Evolutionary conservation across 2,113 vertebrate genomes (phyloP).

Genomic region (Willisornis vidua): DNA sequence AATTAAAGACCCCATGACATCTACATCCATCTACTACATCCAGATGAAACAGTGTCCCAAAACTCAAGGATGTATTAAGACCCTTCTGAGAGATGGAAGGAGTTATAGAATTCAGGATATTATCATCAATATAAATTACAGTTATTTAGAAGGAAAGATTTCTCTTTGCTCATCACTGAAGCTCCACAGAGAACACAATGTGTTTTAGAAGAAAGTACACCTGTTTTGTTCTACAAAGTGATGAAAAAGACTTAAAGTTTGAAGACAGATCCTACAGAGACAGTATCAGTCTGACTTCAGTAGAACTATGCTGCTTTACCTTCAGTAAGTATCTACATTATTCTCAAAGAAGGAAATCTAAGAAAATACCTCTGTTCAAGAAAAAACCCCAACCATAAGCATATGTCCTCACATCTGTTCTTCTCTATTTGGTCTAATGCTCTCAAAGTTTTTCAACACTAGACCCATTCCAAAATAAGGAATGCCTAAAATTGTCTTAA

Average conservation of each 20-base stretch:
- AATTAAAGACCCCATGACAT: conserved; percentile 69
- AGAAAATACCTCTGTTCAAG: not conserved
- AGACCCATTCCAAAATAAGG: not conserved
- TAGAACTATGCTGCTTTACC: not conserved
- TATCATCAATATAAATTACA: not conserved
- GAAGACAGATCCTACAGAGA: not conserved
- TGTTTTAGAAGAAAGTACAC: not conserved
- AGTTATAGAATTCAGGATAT: conserved; percentile 13
- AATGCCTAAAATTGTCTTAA: not conserved
- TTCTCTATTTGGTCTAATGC: not conserved
- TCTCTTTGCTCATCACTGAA: not conserved
- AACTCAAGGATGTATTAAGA: conserved; percentile 46
- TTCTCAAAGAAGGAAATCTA: not conserved
- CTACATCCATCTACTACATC: conserved; percentile 31
- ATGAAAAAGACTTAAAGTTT: not conserved
- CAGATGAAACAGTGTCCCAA: conserved; percentile 29
- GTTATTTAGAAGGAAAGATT: conserved; percentile 20
- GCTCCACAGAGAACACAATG: not conserved
- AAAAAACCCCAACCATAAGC: not conserved
- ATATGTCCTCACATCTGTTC: not conserved
- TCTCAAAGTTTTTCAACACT: not conserved
- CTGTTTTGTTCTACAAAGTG: not conserved
- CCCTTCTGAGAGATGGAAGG: conserved; percentile 1
- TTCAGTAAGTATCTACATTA: not conserved
- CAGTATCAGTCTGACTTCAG: not conserved